These are phyloP conservation scores for Chloroceryle amazona DNA, from an alignment of 2,797 vertebrate species.

Conservation along the genomic window DNA sequence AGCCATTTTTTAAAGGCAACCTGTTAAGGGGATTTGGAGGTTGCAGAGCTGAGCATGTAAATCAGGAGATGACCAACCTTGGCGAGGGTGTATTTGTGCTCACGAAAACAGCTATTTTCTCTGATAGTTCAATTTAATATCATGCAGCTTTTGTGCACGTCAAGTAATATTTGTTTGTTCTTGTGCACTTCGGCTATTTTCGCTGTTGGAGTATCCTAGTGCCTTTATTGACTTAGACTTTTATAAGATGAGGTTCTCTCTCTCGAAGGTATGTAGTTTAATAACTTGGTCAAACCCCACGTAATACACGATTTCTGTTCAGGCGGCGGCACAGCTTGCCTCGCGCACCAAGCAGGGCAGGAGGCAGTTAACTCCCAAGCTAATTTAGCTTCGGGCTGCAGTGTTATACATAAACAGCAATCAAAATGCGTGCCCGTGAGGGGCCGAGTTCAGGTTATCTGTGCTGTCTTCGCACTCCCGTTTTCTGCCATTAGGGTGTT, in stretches of 20 bases:
- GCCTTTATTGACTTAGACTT: conserved; percentile 73
- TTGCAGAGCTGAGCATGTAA: conserved; percentile 29
- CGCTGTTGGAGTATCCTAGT: background rate
- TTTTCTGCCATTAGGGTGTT: conserved; percentile 64
- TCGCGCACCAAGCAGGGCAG: conserved; percentile 36
- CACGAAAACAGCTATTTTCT: conserved; percentile 9
- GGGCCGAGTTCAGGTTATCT: conserved; percentile 68
- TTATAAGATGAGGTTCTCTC: conserved; percentile 58
- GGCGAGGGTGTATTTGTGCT: background rate
- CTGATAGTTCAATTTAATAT: conserved; percentile 12
- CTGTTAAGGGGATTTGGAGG: conserved; percentile 17
- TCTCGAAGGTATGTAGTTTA: conserved; percentile 70
- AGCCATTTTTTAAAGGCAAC: background rate
- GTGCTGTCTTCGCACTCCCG: conserved; percentile 62
- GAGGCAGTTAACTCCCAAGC: conserved; percentile 68
- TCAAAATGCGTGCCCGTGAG: conserved; percentile 48
- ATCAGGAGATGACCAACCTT: conserved; percentile 25
- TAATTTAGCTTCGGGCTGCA: conserved; percentile 55
- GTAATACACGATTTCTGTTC: conserved; percentile 49
- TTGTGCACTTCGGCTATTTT: conserved; percentile 14
- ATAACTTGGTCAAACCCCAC: conserved; percentile 65
- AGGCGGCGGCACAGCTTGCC: conserved; percentile 46
- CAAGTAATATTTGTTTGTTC: conserved; percentile 54
- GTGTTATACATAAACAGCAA: conserved; percentile 67
- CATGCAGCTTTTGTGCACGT: conserved; percentile 28